phyloP scores from a whole-genome alignment of 2,888 invertebrate genomes.

The Aleiodes testaceus region DNA sequence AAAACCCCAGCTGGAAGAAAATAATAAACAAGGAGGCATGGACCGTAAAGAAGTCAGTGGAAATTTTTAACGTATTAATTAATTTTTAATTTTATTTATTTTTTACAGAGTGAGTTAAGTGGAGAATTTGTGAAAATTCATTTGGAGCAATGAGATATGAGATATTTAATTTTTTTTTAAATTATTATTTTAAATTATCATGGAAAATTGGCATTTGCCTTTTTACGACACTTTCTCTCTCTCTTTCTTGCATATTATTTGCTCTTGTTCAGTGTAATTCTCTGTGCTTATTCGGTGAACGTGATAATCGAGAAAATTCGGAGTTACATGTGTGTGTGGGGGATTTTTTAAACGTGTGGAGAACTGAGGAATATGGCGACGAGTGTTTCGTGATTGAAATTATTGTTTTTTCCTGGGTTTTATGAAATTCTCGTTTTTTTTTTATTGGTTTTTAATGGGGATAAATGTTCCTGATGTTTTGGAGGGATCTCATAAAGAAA shows the following conservation, averaged over 20 bases:
- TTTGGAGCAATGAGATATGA: neutral
- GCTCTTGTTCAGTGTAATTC: neutral
- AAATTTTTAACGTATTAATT: no score
- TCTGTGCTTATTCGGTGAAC: neutral
- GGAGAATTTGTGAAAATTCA: neutral
- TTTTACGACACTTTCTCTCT: no score
- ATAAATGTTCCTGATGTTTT: neutral
- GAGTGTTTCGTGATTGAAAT: neutral
- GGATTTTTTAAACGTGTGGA: neutral
- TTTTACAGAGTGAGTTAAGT: no score
- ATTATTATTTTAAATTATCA: no score
- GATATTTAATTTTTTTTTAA: neutral
- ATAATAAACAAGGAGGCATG: constrained; percentile 77
- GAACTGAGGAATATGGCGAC: constrained; percentile 26
- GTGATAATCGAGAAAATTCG: constrained; percentile 5
- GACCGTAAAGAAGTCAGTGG: constrained; percentile 60
- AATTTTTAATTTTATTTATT: neutral
- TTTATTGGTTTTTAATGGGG: neutral
- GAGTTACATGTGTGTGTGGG: neutral
- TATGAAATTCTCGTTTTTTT: neutral
- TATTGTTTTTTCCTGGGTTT: neutral
- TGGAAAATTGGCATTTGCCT: no score
- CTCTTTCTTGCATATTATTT: neutral
- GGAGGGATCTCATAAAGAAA: neutral
- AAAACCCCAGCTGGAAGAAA: constrained; percentile 75